phyloP scores from a whole-genome alignment of 2,797 vertebrate genomes.

The Sorex maritimensis region DNA sequence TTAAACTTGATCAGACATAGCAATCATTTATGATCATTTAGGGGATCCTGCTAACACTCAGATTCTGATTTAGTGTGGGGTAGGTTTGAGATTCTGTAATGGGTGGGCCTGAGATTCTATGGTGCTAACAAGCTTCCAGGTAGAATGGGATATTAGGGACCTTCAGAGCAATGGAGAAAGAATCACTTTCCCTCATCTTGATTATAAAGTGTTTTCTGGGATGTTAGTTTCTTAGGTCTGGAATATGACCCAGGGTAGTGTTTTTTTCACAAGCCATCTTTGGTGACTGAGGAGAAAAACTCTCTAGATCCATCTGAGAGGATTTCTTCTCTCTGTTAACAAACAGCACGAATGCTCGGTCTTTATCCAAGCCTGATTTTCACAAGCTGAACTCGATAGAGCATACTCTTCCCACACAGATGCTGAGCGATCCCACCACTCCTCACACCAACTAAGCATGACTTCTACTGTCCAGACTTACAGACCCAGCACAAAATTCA shows the following conservation, averaged over 20 bases:
- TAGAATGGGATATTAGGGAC: background rate
- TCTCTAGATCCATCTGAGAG: background rate
- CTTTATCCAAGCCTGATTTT: conserved; percentile 1
- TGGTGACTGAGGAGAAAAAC: conserved; percentile 14
- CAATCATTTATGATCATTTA: background rate
- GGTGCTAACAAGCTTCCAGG: background rate
- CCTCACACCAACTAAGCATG: background rate
- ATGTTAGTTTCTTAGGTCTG: conserved; percentile 20
- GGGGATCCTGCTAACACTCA: background rate
- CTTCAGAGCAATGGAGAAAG: background rate
- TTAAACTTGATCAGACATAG: background rate
- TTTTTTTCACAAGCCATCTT: background rate
- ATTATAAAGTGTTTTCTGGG: background rate
- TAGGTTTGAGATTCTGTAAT: background rate
- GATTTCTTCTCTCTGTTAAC: background rate
- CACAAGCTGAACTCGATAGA: background rate
- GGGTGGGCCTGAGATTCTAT: background rate
- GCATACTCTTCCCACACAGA: background rate
- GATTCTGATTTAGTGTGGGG: background rate
- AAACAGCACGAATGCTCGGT: background rate
- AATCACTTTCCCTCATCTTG: background rate
- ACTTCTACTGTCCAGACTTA: background rate
- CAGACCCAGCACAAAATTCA: background rate
- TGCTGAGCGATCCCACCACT: background rate
- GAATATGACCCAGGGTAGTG: background rate